Base-by-base conservation (phyloP, 2,113 vertebrate genomes). In the Lepisosteus oculatus region DNA sequence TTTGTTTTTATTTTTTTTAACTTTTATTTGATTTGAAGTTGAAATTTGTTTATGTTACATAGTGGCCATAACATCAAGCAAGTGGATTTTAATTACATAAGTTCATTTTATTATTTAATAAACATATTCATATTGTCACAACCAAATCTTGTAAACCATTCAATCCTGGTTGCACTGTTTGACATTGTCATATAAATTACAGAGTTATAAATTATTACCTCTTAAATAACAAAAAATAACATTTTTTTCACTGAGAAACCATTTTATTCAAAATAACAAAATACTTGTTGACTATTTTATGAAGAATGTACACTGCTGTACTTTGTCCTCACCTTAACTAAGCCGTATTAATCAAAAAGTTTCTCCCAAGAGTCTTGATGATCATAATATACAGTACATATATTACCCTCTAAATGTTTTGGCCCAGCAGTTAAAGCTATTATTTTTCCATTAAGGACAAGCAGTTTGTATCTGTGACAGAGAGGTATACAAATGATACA, bases 51-150 rank as follows among this genome's bases (percentile, higher is more conserved):
- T 74, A 77, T 69, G 64, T 47, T 42, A 3, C 63, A 65, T 65
- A 66, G 67, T 2, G 77, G 68, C 17, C 15, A 76, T 55, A 80
- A 67, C 75, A 61, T 9, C 42, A 14, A 15, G 56, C 72, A 83
- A 71, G 44, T 54, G 15, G 72, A 70, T 59, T 74, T 43, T 68
- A 68, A 68, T 71, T 61, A 73, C 68, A 68, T 82, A 74, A 84
- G 65, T 71, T 84, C 84, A 74, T 84, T 83, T 77, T 74, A 63
- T 74, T 61, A 47, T 77, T 72, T 79, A 78, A 80, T 78, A 80
- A 81, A 80, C 74, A 75, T 72, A 83, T 82, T 77, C 57, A 75
- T 85, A 76, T 79, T 70, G 13, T 11, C 65, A 62, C 54, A 51
- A 64, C 43, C 44, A 64, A 55, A 44, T 0, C 78, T 77, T 76